phyloP scores from a whole-genome alignment of 2,113 vertebrate species.

The Salvelinus fontinalis region DNA sequence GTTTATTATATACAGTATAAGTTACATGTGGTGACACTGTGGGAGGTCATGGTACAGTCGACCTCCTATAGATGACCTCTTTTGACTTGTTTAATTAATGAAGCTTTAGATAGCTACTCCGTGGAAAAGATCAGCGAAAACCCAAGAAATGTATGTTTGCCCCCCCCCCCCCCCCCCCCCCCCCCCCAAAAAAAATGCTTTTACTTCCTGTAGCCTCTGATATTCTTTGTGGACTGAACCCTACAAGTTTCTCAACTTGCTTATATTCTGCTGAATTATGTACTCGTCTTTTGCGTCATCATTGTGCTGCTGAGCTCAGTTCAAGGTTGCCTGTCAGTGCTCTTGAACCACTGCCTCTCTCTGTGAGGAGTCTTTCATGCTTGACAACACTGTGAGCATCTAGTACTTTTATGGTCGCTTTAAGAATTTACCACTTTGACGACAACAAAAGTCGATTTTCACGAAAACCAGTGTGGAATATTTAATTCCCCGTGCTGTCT shows the following conservation, averaged over 20 bases:
- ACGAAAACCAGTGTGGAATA: background rate
- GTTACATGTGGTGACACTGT: background rate
- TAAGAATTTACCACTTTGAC: slow-evolving; percentile 5
- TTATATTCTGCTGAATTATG: background rate
- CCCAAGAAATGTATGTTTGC: no score
- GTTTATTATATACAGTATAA: background rate
- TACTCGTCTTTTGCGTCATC: background rate
- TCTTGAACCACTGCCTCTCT: background rate
- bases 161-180: no score
- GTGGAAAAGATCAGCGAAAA: no score
- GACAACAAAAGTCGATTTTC: background rate
- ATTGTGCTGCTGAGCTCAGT: background rate
- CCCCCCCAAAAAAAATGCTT: no score
- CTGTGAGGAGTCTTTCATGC: no score
- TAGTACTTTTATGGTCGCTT: background rate
- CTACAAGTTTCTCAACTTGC: no score
- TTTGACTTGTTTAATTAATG: no score
- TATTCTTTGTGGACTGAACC: no score
- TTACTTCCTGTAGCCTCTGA: no score
- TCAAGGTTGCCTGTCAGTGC: background rate
- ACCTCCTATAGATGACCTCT: background rate
- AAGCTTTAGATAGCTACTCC: no score
- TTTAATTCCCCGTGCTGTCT: slow-evolving; percentile 39
- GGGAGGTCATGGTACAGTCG: background rate
- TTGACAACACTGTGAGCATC: no score